Evolutionary conservation across 2,888 invertebrate genomes (phyloP).

Genomic region (Tinea trinotella): DNA sequence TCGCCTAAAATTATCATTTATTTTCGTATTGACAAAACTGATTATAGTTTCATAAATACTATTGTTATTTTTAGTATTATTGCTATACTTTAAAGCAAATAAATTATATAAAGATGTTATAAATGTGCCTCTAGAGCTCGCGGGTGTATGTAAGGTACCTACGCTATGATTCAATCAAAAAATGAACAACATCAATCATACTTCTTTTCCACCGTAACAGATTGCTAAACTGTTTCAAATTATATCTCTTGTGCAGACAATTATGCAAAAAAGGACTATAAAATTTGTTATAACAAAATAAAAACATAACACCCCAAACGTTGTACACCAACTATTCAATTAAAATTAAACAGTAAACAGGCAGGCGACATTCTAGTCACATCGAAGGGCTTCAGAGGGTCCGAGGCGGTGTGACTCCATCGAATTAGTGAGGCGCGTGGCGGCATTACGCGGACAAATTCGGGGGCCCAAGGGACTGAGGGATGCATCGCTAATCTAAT

Average conservation of each 20-base stretch:
- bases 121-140: no score
- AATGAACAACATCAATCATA: constrained; percentile 6
- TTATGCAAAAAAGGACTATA: constrained; percentile 1
- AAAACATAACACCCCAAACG: not conserved
- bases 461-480: constrained; percentile 47
- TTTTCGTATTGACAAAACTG: no score
- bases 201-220: constrained; percentile 3
- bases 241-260: not conserved
- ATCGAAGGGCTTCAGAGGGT: constrained; percentile 31
- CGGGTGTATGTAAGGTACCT: no score
- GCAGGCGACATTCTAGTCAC: constrained; percentile 61
- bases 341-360: constrained; percentile 57
- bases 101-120: no score
- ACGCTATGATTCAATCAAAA: constrained; percentile 6
- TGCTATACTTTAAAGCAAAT: no score
- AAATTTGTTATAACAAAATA: not conserved
- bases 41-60: no score
- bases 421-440: constrained; percentile 69
- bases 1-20: no score
- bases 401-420: constrained; percentile 49
- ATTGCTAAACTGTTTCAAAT: constrained; percentile 12
- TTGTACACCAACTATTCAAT: constrained; percentile 57
- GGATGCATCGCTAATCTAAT: constrained; percentile 71
- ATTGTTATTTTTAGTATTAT: no score
- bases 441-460: constrained; percentile 69